These are phyloP conservation scores for Calidris pugnax DNA, from an alignment of 2,113 vertebrate species.

Conservation along the genomic window DNA sequence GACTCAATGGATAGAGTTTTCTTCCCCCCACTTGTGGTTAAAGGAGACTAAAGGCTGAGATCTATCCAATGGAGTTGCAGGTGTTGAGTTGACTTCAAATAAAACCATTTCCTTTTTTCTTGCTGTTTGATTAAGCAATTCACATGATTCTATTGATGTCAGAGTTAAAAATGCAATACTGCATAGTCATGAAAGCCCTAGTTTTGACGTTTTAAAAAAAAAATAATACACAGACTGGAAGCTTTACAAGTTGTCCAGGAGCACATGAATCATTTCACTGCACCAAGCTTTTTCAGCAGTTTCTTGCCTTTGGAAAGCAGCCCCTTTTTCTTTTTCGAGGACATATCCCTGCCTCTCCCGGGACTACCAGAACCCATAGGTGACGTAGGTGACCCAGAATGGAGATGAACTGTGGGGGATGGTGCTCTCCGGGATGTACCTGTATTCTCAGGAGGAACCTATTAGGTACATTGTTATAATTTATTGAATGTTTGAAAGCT, in stretches of 20 bases:
- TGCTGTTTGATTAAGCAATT: constrained; percentile 23
- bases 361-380: constrained; percentile 87
- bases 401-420: constrained; percentile 86
- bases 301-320: constrained; percentile 96
- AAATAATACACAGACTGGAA: constrained; percentile 53
- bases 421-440: constrained; percentile 87
- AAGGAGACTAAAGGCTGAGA: constrained; percentile 43
- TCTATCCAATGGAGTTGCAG: constrained; percentile 18
- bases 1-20: neutral
- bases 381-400: constrained; percentile 84
- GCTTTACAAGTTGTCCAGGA: constrained; percentile 78
- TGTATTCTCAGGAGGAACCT: constrained; percentile 95
- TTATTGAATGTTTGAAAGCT: constrained; percentile 67
- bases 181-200: constrained; percentile 86
- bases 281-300: constrained; percentile 90
- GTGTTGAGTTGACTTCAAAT: neutral
- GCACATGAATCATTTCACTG: constrained; percentile 85
- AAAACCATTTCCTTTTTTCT: constrained; percentile 17
- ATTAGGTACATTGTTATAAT: constrained; percentile 82
- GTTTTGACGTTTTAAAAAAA: constrained; percentile 59
- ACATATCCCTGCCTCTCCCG: constrained; percentile 86
- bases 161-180: constrained; percentile 26
- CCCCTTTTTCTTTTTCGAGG: constrained; percentile 94
- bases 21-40: neutral
- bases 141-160: constrained; percentile 43